Evolutionary conservation across 1,140 invertebrate genomes (phyloP).

Genomic region (Heterodera carotae): DNA sequence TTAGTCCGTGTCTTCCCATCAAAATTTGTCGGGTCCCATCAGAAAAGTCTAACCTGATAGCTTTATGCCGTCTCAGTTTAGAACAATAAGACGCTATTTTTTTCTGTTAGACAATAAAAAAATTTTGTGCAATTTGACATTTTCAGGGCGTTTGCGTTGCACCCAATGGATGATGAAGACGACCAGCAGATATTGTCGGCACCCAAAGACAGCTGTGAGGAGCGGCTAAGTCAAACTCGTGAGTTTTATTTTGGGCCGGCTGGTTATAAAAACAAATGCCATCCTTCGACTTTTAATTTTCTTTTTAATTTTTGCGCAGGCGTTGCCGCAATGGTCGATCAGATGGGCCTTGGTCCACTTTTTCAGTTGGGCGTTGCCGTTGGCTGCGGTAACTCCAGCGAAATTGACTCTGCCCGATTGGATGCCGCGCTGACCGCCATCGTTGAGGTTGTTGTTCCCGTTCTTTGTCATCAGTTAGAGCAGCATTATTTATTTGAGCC

Average conservation of each 20-base stretch:
- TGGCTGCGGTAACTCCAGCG: constrained; percentile 43
- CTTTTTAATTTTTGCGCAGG: neutral
- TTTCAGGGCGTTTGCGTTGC: constrained; percentile 25
- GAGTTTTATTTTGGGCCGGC: neutral
- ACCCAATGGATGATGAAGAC: neutral
- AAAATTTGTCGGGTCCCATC: no score
- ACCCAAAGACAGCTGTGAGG: constrained; percentile 12
- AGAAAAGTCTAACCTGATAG: no score
- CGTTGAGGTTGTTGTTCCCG: constrained; percentile 45
- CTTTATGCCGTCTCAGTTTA: no score
- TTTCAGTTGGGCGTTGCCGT: constrained; percentile 59
- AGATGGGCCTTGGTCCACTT: constrained; percentile 28
- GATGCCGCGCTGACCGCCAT: constrained; percentile 44
- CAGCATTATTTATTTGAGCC: constrained; percentile 1
- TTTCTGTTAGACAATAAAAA: neutral
- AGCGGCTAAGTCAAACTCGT: constrained; percentile 16
- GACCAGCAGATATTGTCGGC: neutral
- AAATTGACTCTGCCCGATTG: constrained; percentile 24
- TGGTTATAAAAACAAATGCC: no score
- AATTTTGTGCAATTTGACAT: neutral
- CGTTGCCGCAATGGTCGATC: constrained; percentile 38
- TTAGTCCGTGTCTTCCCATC: no score
- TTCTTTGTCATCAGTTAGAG: no score
- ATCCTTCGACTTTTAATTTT: neutral
- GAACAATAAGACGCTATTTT: constrained; percentile 15